phyloP scores from a whole-genome alignment of 2,113 vertebrate species.

The Fulica atra region DNA sequence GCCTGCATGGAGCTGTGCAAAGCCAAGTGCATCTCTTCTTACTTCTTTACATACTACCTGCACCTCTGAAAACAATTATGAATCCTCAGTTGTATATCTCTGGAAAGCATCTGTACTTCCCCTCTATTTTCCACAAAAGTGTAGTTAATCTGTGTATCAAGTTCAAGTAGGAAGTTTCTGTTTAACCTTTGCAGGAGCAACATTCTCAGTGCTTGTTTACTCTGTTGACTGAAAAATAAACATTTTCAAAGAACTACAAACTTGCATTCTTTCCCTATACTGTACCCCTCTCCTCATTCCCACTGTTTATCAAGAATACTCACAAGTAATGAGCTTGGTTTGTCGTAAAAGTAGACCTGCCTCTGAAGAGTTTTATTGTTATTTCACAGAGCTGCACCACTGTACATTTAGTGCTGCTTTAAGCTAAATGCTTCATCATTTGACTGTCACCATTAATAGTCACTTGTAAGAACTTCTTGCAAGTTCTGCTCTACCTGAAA shows the following conservation, averaged over 20 bases:
- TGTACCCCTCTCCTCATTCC: background rate
- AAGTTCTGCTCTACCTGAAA: background rate
- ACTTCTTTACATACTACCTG: background rate
- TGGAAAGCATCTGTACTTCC: background rate
- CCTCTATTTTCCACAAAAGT: background rate
- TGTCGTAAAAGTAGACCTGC: background rate
- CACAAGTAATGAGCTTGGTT: background rate
- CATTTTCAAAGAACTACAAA: background rate
- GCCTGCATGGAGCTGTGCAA: background rate
- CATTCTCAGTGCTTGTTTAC: background rate
- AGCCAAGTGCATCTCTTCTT: background rate
- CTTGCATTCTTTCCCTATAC: background rate
- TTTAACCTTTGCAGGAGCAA: background rate
- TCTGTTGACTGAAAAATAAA: background rate
- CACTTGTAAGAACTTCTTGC: background rate
- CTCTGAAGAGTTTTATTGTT: background rate
- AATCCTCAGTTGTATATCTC: background rate
- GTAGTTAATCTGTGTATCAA: background rate
- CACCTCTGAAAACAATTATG: background rate
- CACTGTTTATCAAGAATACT: background rate
- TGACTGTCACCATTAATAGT: background rate
- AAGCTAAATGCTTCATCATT: background rate
- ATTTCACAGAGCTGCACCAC: background rate
- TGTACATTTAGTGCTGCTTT: background rate
- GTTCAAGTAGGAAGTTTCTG: background rate